phyloP scores from a whole-genome alignment of 2,113 vertebrate genomes.

The Antechinus flavipes region DNA sequence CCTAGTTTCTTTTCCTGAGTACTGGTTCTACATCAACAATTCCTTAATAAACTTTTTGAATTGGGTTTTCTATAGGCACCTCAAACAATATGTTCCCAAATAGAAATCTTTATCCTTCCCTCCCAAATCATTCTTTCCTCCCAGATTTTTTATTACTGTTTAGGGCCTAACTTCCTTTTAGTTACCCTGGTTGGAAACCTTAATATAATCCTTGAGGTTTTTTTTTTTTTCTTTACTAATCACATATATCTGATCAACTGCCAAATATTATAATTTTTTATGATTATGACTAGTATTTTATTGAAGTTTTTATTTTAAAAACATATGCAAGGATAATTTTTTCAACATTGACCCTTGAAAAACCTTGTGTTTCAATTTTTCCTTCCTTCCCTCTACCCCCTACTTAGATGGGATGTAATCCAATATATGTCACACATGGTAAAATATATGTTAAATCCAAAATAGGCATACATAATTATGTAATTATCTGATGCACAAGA shows the following conservation, averaged over 20 bases:
- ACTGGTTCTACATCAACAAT: background rate
- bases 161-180: background rate
- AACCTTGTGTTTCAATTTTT: too few species aligned
- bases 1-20: background rate
- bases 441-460: too few species aligned
- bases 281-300: too few species aligned
- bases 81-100: background rate
- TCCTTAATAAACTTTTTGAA: background rate
- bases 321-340: too few species aligned
- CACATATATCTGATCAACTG: background rate
- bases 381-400: too few species aligned
- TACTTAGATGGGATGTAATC: too few species aligned
- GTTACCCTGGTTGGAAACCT: background rate
- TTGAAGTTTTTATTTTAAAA: too few species aligned
- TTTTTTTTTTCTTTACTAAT: background rate
- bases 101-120: background rate
- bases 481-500: too few species aligned
- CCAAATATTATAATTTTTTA: background rate
- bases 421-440: too few species aligned
- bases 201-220: background rate
- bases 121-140: background rate
- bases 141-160: background rate
- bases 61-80: background rate
- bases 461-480: too few species aligned
- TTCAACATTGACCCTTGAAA: too few species aligned